Conservation (phyloP, 2,797 vertebrate species). For the Knipowitschia caucasica region DNA sequence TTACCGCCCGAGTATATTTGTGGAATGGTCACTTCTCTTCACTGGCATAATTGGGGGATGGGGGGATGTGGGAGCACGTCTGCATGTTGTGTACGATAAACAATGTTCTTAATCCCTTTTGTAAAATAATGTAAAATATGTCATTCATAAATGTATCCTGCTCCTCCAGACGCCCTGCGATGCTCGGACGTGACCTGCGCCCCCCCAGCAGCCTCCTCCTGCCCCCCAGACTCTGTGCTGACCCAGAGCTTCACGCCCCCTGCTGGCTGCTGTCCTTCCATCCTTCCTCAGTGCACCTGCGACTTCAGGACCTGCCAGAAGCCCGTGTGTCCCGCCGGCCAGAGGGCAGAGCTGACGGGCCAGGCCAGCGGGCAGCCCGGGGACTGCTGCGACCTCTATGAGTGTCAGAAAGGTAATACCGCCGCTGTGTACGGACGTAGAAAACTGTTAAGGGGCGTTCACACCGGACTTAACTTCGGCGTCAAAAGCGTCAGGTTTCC, state of each 20-base stretch:
- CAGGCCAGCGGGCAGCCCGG: conserved; percentile 72
- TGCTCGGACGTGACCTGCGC: conserved; percentile 72
- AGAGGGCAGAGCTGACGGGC: conserved; percentile 50
- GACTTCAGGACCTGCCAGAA: conserved; percentile 61
- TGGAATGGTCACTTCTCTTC: no score
- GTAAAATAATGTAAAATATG: no score
- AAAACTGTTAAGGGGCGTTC: no score
- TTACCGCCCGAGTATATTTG: no score
- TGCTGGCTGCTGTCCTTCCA: conserved; percentile 72
- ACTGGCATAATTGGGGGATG: no score
- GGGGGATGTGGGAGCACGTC: no score
- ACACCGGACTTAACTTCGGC: no score
- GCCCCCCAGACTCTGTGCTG: conserved; percentile 72
- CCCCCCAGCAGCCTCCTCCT: conserved; percentile 53
- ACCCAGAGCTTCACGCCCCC: conserved; percentile 72
- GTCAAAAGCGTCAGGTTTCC: no score
- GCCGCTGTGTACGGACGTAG: no score
- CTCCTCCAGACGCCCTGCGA: conserved; percentile 68
- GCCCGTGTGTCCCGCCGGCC: conserved; percentile 66
- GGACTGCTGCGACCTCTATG: conserved; percentile 76
- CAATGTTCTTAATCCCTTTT: no score
- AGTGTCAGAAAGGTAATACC: conserved; percentile 78
- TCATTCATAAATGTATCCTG: not conserved
- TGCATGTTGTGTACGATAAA: no score
- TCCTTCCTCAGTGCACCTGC: conserved; percentile 72